These are phyloP conservation scores for Dascyllus trimaculatus DNA, from an alignment of 2,113 vertebrate species.

Conservation along the genomic window DNA sequence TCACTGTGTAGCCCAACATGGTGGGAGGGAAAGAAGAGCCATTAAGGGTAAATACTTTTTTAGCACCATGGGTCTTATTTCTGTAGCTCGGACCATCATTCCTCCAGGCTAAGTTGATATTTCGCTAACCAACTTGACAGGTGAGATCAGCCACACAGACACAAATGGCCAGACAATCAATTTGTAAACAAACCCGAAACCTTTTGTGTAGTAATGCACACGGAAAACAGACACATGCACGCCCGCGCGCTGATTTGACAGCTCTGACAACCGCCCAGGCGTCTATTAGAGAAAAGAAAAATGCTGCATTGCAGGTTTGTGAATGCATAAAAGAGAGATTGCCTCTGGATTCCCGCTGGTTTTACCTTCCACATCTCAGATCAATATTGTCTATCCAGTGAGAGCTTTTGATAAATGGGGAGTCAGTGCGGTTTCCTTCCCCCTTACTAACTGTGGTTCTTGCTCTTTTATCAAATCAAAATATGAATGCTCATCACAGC, in stretches of 20 bases:
- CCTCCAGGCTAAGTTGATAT: constrained; percentile 31
- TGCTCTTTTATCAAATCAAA: constrained; percentile 56
- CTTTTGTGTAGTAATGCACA: constrained; percentile 19
- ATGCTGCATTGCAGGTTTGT: constrained; percentile 60
- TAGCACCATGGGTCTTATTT: constrained; percentile 31
- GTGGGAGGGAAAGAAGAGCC: constrained; percentile 28
- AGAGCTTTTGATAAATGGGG: constrained; percentile 64
- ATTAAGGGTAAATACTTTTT: constrained; percentile 24
- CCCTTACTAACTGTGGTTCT: constrained; percentile 34
- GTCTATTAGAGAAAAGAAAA: constrained; percentile 58
- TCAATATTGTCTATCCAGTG: constrained; percentile 70
- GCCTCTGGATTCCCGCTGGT: constrained; percentile 60
- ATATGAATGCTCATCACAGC: constrained; percentile 20
- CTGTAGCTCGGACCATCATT: constrained; percentile 1
- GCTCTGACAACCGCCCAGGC: constrained; percentile 47
- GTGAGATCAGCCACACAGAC: constrained; percentile 28
- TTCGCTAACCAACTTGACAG: constrained; percentile 29
- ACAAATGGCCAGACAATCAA: constrained; percentile 27
- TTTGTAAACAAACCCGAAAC: constrained; percentile 46
- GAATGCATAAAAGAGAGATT: constrained; percentile 64
- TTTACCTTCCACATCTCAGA: constrained; percentile 64
- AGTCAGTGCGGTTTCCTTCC: constrained; percentile 48
- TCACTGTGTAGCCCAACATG: constrained; percentile 51
- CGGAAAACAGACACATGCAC: constrained; percentile 4
- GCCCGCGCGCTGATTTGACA: constrained; percentile 47